Evolutionary conservation across 2,797 vertebrate species (phyloP), one percentile per base, ranked within the genome.

Genomic region (Lutjanus argentimaculatus): DNA sequence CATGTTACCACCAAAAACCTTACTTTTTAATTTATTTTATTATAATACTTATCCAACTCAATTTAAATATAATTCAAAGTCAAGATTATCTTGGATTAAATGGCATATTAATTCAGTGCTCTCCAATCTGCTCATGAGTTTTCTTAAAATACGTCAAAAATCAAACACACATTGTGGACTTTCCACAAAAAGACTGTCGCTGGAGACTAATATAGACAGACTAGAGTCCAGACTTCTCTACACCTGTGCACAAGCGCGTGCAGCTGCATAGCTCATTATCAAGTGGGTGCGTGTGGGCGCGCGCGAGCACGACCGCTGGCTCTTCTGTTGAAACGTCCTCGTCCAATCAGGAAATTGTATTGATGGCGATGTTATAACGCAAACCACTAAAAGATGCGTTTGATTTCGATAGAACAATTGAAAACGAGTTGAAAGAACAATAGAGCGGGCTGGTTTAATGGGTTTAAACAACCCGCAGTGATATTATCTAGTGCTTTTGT

Each of bases 191-290:
- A 62, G 65, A 13, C 67, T 73, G 62, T 25, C 9, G 25, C 40
- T 58, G 12, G 53, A 48, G 64, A 74, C 80, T 43, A 68, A 71
- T 68, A 75, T 72, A 75, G 73, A 46, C 67, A 49, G 57, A 25
- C 48, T 79, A 72, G 25, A 30, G 25, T 65, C 16, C 55, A 48
- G 30, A 45, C 56, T 71, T 58, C 53, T 21, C 62, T 75, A 67
- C 88, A 90, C 84, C 79, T 85, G 88, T 83, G 79, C 82, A 67
- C 67, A 73, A 51, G 77, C 78, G 76, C 66, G 72, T 43, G 80
- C 83, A 86, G 74, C 73, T 70, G 75, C 45, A 63, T 2, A 10
- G 55, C 25, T 86, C 67, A 36, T 67, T 68, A 58, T 30, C 12
- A 64, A 17, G 46, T n/a, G 61, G 3, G 40, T 43, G 30, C 2